phyloP scores from a whole-genome alignment of 2,113 vertebrate species.

The Myrmecobius fasciatus region DNA sequence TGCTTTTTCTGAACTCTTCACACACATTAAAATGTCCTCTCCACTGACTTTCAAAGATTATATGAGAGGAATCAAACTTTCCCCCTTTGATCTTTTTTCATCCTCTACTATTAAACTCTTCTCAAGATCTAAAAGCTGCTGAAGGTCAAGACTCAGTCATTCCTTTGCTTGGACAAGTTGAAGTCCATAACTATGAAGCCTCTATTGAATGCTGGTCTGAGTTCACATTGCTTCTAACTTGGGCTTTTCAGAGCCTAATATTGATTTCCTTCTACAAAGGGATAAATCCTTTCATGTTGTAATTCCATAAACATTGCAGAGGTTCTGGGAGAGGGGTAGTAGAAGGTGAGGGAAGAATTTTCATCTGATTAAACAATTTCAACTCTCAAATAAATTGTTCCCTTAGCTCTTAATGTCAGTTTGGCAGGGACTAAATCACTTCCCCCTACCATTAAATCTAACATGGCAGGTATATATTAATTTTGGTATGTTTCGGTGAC shows the following conservation, averaged over 20 bases:
- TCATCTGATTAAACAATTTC: constrained; percentile 79
- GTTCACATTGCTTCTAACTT: constrained; percentile 75
- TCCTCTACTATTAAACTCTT: constrained; percentile 16
- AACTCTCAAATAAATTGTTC: constrained; percentile 65
- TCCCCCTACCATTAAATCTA: constrained; percentile 65
- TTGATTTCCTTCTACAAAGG: constrained; percentile 75
- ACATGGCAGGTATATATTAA: constrained; percentile 57
- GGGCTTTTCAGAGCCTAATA: constrained; percentile 76
- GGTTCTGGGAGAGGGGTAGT: constrained; percentile 41
- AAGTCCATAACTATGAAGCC: constrained; percentile 68
- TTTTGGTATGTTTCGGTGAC: constrained; percentile 37
- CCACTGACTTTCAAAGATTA: constrained; percentile 9
- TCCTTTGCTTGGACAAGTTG: constrained; percentile 74
- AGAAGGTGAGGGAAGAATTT: constrained; percentile 67
- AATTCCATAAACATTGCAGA: constrained; percentile 78
- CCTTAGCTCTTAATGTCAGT: constrained; percentile 56
- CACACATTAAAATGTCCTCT: constrained; percentile 6
- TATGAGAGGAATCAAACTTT: constrained; percentile 45
- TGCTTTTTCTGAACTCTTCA: constrained; percentile 8
- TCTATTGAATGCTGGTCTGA: constrained; percentile 72
- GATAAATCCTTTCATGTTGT: constrained; percentile 74
- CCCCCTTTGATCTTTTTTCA: constrained; percentile 51
- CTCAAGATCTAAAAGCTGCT: constrained; percentile 28
- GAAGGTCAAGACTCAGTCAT: constrained; percentile 74
- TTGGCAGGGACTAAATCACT: constrained; percentile 65